Percentiles rank a stretch among this genome's conserved stretches.
These are phyloP conservation scores for Zeugodacus cucurbitae DNA, from an alignment of 1,140 invertebrate species.

Conservation along the genomic window DNA sequence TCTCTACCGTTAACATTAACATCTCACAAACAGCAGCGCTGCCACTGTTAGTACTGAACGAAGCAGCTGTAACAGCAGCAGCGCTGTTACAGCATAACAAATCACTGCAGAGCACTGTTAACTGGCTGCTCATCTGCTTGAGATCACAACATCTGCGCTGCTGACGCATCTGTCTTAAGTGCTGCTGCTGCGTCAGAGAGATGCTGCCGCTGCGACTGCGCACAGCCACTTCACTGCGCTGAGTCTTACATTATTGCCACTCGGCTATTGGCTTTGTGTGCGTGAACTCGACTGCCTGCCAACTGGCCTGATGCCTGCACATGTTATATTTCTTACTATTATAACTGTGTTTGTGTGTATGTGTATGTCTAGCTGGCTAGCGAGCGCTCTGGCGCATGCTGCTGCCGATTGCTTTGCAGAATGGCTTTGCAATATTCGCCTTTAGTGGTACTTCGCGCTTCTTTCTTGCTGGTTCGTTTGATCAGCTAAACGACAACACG, in stretches of 20 bases:
- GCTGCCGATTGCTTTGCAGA: constrained; percentile 63
- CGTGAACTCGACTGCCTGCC: background rate
- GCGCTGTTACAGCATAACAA: background rate
- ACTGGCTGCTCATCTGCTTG: background rate
- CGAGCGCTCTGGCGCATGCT: constrained; percentile 34
- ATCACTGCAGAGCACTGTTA: background rate
- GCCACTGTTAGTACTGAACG: background rate
- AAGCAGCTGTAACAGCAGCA: background rate
- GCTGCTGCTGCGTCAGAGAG: background rate
- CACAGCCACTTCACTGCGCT: background rate
- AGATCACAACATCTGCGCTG: background rate
- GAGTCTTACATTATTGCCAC: background rate
- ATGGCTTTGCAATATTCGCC: constrained; percentile 64
- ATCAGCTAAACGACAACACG: constrained; percentile 10
- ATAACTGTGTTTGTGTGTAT: constrained; percentile 1
- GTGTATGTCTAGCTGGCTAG: background rate
- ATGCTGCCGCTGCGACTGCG: background rate
- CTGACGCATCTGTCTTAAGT: background rate
- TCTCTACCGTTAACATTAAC: background rate
- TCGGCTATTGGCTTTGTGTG: background rate
- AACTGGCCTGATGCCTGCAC: background rate
- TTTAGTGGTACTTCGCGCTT: constrained; percentile 66
- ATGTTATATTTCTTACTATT: background rate
- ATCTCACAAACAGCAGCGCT: background rate
- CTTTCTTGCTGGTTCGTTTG: constrained; percentile 58